phyloP scores from a whole-genome alignment of 2,797 vertebrate species.

The Enteromius mattozi region DNA sequence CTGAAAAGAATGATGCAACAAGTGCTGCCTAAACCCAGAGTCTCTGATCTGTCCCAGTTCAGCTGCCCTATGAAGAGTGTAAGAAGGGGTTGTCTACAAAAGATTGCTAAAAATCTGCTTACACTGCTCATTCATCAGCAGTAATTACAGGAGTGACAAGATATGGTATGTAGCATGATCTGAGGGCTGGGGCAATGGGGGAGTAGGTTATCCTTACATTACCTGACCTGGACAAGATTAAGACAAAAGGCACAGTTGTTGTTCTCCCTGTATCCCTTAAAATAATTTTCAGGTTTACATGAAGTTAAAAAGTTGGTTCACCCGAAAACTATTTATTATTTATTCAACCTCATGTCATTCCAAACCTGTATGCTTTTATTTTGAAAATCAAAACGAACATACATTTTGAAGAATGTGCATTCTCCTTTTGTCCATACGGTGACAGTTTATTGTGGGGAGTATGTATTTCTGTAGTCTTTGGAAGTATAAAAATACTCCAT shows the following conservation, averaged over 20 bases:
- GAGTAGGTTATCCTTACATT: conserved; percentile 11
- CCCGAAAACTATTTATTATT: background rate
- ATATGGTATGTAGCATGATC: conserved; percentile 62
- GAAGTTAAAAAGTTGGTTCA: background rate
- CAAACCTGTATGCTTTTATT: background rate
- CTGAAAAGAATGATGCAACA: conserved; percentile 25
- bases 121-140: conserved; percentile 67
- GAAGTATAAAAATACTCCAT: background rate
- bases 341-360: background rate
- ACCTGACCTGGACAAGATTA: background rate
- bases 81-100: conserved; percentile 5
- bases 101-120: conserved; percentile 68
- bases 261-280: background rate
- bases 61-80: no score
- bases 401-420: no score
- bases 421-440: background rate
- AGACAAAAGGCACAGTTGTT: background rate
- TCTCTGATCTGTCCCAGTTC: background rate
- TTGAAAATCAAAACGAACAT: no score
- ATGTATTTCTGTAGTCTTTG: background rate
- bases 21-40: background rate
- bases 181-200: conserved; percentile 10
- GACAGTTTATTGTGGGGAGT: background rate
- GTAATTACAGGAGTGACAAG: conserved; percentile 37
- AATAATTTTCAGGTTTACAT: background rate